Evolutionary conservation across 2,888 invertebrate species (phyloP).

Genomic region (Papilio elwesi): DNA sequence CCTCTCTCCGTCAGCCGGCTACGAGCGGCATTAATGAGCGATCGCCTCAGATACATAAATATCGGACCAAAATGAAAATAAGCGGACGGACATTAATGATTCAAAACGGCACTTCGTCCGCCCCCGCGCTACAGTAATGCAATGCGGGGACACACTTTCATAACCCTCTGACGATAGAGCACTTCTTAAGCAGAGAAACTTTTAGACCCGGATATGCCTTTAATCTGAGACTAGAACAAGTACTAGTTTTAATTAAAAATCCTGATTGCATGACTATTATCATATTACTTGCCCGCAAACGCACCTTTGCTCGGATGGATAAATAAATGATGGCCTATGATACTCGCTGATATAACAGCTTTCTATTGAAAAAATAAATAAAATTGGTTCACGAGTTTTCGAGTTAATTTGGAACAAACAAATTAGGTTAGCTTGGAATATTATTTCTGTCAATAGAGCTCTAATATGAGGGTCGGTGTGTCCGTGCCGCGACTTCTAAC

Average conservation of each 20-base stretch:
- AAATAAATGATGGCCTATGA: too few species aligned
- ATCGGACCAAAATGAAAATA: constrained; percentile 36
- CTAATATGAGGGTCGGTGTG: constrained; percentile 46
- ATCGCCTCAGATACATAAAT: constrained; percentile 41
- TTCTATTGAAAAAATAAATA: too few species aligned
- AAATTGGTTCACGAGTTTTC: too few species aligned
- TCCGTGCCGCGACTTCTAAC: constrained; percentile 31
- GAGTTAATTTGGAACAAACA: too few species aligned
- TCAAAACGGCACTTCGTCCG: constrained; percentile 37
- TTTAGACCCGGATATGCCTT: too few species aligned
- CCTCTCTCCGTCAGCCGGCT: neutral
- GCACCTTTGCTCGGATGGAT: too few species aligned
- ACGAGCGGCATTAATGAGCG: constrained; percentile 31
- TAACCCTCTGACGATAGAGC: constrained; percentile 20
- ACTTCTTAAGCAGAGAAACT: neutral
- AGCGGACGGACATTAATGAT: constrained; percentile 57
- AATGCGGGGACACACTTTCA: constrained; percentile 25
- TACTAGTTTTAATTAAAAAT: too few species aligned
- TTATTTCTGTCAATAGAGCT: constrained; percentile 53
- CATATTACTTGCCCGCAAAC: too few species aligned
- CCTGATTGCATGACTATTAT: too few species aligned
- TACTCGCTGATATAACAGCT: too few species aligned
- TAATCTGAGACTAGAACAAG: too few species aligned
- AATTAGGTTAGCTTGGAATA: constrained; percentile 48
- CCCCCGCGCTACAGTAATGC: constrained; percentile 25